Percentiles rank a stretch among this genome's conserved stretches.
These are phyloP conservation scores for Lepus timidus DNA, from an alignment of 2,113 vertebrate species.

Conservation along the genomic window DNA sequence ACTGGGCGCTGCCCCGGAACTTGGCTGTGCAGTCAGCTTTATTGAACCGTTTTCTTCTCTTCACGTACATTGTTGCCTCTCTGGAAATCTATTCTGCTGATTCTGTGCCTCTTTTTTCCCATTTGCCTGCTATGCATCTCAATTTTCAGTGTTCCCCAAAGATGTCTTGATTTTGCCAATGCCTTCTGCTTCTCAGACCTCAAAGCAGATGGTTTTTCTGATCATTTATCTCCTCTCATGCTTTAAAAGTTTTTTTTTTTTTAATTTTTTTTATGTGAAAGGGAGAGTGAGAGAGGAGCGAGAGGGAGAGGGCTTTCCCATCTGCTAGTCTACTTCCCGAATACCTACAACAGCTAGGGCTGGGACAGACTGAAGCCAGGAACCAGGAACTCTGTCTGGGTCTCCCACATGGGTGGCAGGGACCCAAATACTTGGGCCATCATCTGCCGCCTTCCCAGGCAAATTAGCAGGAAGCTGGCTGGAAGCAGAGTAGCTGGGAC, in stretches of 20 bases:
- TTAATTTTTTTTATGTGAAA: too few species aligned
- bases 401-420: too few species aligned
- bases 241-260: not conserved
- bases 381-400: too few species aligned
- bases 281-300: too few species aligned
- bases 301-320: too few species aligned
- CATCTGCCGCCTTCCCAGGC: too few species aligned
- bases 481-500: too few species aligned
- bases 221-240: conserved; percentile 6
- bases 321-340: too few species aligned
- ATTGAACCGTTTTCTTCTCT: conserved; percentile 27
- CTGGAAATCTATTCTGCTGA: conserved; percentile 65
- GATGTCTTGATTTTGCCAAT: conserved; percentile 43
- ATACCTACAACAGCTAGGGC: too few species aligned
- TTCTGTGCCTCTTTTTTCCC: not conserved
- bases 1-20: not conserved
- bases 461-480: too few species aligned
- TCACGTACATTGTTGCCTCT: conserved; percentile 38
- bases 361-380: too few species aligned
- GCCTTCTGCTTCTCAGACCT: conserved; percentile 35
- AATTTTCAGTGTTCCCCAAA: conserved; percentile 56
- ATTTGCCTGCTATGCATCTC: conserved; percentile 25
- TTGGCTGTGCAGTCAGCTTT: not conserved
- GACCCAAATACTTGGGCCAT: too few species aligned
- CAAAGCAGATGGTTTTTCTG: not conserved